Conservation (phyloP, 2,797 vertebrate genomes). For the Crenichthys baileyi region DNA sequence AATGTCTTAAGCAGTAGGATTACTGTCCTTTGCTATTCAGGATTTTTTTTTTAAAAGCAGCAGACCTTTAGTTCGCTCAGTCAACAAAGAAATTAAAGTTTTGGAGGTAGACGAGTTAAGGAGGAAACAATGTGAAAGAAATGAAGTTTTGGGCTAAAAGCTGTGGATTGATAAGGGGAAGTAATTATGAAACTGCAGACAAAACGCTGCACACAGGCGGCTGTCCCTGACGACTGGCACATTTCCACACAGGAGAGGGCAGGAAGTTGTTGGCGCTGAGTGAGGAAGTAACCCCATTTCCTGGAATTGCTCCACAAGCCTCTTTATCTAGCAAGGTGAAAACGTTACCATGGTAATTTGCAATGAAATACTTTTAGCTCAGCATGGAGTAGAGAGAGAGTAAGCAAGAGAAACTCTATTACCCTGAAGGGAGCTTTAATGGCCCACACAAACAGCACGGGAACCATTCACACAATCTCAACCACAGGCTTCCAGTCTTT, state of each 20-base stretch:
- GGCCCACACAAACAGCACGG: constrained; percentile 71
- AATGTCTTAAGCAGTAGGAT: neutral
- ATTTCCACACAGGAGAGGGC: constrained; percentile 72
- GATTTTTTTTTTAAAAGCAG: neutral
- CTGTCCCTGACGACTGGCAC: constrained; percentile 70
- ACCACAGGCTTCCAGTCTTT: constrained; percentile 34
- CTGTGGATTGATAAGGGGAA: constrained; percentile 77
- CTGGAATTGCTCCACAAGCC: constrained; percentile 80
- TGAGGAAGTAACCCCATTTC: constrained; percentile 86
- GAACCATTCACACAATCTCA: constrained; percentile 32
- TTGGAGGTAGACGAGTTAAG: neutral
- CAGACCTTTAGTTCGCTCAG: neutral
- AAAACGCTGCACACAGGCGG: constrained; percentile 67
- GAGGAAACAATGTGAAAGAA: neutral
- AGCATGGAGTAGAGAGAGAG: constrained; percentile 59
- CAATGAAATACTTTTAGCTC: constrained; percentile 77
- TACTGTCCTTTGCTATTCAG: neutral
- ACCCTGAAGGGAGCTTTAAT: constrained; percentile 65
- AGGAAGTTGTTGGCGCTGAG: constrained; percentile 86
- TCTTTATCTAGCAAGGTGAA: constrained; percentile 69
- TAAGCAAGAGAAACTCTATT: constrained; percentile 51
- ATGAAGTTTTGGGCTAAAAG: constrained; percentile 52
- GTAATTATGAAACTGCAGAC: constrained; percentile 77
- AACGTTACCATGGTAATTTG: constrained; percentile 70
- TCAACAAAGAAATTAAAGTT: neutral